These are phyloP conservation scores for Trochalopteron elliotii DNA, from an alignment of 2,113 vertebrate genomes.

Conservation along the genomic window DNA sequence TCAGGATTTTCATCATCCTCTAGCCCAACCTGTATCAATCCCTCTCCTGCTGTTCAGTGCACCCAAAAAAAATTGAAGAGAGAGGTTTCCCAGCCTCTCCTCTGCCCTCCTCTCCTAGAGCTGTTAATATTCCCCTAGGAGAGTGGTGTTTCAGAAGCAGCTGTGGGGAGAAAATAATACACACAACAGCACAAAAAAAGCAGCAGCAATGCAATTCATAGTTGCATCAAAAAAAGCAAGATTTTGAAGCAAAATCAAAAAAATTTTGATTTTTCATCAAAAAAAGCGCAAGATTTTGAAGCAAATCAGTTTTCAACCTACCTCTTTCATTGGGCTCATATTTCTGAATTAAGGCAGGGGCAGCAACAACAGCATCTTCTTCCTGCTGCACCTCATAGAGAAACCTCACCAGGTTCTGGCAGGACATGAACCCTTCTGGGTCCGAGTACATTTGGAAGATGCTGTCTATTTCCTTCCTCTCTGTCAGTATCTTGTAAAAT, in stretches of 20 bases:
- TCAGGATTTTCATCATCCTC: not conserved
- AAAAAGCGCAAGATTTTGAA: not conserved
- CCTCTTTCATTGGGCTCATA: conserved; percentile 85
- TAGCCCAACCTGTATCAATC: not conserved
- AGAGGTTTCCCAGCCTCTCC: not conserved
- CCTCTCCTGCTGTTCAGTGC: not conserved
- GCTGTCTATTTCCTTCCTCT: conserved; percentile 83
- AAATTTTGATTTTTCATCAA: too few relatives aligned
- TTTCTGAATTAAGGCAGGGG: conserved; percentile 83
- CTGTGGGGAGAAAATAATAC: not conserved
- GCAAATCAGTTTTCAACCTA: conserved; percentile 56
- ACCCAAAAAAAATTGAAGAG: not conserved
- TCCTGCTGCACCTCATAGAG: conserved; percentile 82
- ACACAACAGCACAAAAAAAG: not conserved
- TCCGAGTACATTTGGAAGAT: conserved; percentile 77
- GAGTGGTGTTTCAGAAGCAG: not conserved
- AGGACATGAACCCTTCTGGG: conserved; percentile 75
- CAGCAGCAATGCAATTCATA: not conserved
- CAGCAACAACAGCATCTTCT: conserved; percentile 74
- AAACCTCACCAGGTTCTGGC: conserved; percentile 79
- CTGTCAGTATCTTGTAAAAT: conserved; percentile 90
- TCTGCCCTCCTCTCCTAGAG: not conserved
- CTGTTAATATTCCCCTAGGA: not conserved
- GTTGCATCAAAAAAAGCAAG: not conserved
- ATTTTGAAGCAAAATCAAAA: not conserved